Evolutionary conservation across 2,797 vertebrate species (phyloP).

Genomic region (Denticeps clupeoides): DNA sequence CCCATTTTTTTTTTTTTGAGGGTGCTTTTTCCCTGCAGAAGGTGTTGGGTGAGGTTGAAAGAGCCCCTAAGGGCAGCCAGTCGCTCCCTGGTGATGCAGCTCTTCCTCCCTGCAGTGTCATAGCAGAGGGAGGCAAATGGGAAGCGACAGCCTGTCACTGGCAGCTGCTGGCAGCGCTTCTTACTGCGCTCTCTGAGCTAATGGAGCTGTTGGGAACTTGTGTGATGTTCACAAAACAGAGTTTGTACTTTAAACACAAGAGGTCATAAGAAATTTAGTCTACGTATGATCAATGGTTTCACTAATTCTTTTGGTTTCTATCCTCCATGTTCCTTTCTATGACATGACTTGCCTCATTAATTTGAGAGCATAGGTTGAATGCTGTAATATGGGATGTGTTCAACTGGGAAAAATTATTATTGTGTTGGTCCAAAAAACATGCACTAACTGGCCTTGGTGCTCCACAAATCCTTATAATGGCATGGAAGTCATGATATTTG

Average conservation of each 20-base stretch:
- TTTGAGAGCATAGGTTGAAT: too few species aligned
- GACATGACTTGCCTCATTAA: too few species aligned
- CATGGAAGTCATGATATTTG: too few species aligned
- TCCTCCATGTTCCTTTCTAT: too few species aligned
- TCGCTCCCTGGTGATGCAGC: background rate
- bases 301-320: too few species aligned
- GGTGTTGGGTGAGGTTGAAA: background rate
- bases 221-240: background rate
- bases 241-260: background rate
- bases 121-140: background rate
- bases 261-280: too few species aligned
- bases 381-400: too few species aligned
- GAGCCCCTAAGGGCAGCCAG: background rate
- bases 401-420: too few species aligned
- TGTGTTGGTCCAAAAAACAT: too few species aligned
- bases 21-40: background rate
- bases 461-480: too few species aligned
- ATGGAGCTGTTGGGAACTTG: background rate
- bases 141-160: slow-evolving; percentile 3
- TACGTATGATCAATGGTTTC: too few species aligned
- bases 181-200: background rate
- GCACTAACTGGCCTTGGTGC: too few species aligned
- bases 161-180: slow-evolving; percentile 4
- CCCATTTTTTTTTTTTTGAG: slow-evolving; percentile 13
- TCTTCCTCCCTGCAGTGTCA: slow-evolving; percentile 3